These are phyloP conservation scores for Crossaster papposus DNA, from an alignment of 53 echinoderm and acorn worm species.

Conservation along the genomic window DNA sequence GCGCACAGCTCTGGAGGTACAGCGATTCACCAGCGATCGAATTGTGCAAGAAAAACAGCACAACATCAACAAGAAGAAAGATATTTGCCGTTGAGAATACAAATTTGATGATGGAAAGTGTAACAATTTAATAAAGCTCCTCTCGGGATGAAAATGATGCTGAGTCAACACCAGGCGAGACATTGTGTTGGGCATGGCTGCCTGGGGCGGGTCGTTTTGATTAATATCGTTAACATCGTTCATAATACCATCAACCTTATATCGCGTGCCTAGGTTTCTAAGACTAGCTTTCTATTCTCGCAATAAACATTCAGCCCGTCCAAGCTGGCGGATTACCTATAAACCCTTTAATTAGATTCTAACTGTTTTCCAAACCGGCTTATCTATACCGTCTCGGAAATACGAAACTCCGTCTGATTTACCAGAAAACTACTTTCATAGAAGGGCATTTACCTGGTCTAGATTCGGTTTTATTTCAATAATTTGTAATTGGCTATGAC, in stretches of 20 bases:
- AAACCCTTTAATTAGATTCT: constrained; percentile 38
- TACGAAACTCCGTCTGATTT: not conserved
- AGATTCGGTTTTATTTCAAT: not conserved
- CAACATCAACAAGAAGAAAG: not conserved
- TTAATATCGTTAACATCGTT: constrained; percentile 34
- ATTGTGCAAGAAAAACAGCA: not conserved
- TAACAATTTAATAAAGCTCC: constrained; percentile 19
- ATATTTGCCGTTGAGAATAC: not conserved
- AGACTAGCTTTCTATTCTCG: not conserved
- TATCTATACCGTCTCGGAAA: not conserved
- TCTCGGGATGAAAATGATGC: not conserved
- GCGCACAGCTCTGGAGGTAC: not conserved
- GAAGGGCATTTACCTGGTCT: not conserved
- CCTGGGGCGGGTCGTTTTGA: not conserved
- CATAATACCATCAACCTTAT: not conserved
- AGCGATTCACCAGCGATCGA: not conserved
- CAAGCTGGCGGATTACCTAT: not conserved
- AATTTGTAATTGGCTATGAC: not conserved
- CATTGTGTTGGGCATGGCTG: not conserved
- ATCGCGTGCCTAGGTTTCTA: not conserved
- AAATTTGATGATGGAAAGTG: constrained; percentile 26
- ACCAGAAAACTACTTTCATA: not conserved
- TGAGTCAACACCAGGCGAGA: constrained; percentile 21
- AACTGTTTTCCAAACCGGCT: constrained; percentile 37
- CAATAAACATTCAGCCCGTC: not conserved